Evolutionary conservation across 2,797 vertebrate genomes (phyloP).

Genomic region (Gephyroberyx darwinii): DNA sequence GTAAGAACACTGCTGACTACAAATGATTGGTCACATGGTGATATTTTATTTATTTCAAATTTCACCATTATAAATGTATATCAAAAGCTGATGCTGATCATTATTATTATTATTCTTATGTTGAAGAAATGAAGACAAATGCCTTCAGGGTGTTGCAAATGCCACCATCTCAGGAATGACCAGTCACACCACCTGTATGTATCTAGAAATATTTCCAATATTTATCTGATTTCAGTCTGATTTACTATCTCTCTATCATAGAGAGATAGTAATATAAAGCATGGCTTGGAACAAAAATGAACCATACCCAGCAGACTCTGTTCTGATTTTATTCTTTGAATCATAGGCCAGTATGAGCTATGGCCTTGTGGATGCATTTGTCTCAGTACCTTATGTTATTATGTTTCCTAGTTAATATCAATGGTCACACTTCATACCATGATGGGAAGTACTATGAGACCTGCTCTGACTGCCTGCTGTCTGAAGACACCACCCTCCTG

Average conservation of each 20-base stretch:
- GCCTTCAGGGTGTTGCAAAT: slow-evolving; percentile 71
- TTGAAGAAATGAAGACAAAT: slow-evolving; percentile 61
- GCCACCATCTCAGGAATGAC: slow-evolving; percentile 72
- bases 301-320: no score
- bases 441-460: slow-evolving; percentile 79
- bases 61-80: neutral
- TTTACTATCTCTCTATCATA: neutral
- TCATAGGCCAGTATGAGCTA: neutral
- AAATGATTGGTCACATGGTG: neutral
- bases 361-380: neutral
- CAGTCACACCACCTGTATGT: slow-evolving; percentile 73
- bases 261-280: no score
- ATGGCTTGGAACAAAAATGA: no score
- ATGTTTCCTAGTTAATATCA: slow-evolving; percentile 67
- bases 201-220: neutral
- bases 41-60: neutral
- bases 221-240: neutral
- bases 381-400: neutral
- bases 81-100: neutral
- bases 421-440: slow-evolving; percentile 78
- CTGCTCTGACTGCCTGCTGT: slow-evolving; percentile 75
- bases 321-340: no score
- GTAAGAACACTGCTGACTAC: slow-evolving; percentile 51
- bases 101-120: neutral
- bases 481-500: slow-evolving; percentile 76